Conservation (phyloP, 2,113 vertebrate genomes). For the Psittacara wagleri region DNA sequence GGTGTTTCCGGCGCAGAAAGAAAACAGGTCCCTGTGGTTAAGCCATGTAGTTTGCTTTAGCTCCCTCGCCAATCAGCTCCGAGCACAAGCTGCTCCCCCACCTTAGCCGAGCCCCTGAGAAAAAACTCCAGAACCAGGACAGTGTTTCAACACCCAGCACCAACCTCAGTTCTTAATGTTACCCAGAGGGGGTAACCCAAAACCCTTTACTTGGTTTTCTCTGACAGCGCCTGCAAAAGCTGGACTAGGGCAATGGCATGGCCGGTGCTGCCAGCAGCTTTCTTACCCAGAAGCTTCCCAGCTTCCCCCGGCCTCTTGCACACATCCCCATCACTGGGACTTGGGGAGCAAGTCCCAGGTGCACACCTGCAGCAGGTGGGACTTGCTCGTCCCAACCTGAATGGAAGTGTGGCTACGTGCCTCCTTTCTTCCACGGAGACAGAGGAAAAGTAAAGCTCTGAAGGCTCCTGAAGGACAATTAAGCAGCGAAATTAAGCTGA, state of each 20-base stretch:
- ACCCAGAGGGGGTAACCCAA: background rate
- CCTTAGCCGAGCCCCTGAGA: background rate
- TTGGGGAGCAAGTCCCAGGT: background rate
- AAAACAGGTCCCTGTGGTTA: constrained; percentile 81
- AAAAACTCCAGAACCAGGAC: background rate
- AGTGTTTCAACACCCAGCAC: background rate
- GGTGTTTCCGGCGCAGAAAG: constrained; percentile 88
- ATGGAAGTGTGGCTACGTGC: background rate
- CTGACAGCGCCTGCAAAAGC: background rate
- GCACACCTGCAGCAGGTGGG: no score
- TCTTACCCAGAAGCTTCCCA: background rate
- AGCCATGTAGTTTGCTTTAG: background rate
- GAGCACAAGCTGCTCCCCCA: background rate
- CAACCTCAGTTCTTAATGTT: background rate
- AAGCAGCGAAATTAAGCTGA: background rate
- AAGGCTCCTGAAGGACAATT: background rate
- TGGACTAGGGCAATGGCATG: background rate
- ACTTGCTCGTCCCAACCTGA: background rate
- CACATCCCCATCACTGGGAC: background rate
- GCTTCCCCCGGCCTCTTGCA: accelerated
- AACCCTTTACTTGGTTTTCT: background rate
- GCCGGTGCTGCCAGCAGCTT: background rate
- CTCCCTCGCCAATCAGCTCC: background rate
- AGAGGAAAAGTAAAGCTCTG: background rate
- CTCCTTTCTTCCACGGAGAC: background rate